A percentile compares a stretch with the other conserved stretches of the same genome.
Evolutionary conservation across 2,113 vertebrate genomes (phyloP).

Genomic region (Channa maculata): DNA sequence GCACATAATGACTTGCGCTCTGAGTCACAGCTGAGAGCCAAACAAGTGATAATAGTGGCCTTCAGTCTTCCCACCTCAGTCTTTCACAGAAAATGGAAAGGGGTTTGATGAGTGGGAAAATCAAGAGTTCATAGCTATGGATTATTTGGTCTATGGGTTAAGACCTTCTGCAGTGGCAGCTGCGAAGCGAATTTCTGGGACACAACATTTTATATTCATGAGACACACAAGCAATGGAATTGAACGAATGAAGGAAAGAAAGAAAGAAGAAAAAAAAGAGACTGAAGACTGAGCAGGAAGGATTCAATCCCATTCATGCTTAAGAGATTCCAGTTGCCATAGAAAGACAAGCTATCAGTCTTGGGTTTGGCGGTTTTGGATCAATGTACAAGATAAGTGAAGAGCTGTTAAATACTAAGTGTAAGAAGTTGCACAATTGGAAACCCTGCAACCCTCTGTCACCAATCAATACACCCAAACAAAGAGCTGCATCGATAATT

Average conservation of each 20-base stretch:
- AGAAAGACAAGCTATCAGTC: slow-evolving; percentile 36
- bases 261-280: slow-evolving; percentile 5
- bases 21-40: slow-evolving; percentile 52
- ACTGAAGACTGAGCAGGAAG: neutral
- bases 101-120: slow-evolving; percentile 33
- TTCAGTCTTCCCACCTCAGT: slow-evolving; percentile 44
- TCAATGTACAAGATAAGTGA: slow-evolving; percentile 52
- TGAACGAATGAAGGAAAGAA: slow-evolving; percentile 15
- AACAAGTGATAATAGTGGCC: slow-evolving; percentile 49
- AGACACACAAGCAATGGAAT: slow-evolving; percentile 38
- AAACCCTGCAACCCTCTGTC: no score
- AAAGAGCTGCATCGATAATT: slow-evolving; percentile 20
- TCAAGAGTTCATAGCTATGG: slow-evolving; percentile 46
- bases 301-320: slow-evolving; percentile 32
- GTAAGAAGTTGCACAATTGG: neutral
- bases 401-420: slow-evolving; percentile 19
- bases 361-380: slow-evolving; percentile 1
- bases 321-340: slow-evolving; percentile 45
- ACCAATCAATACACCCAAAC: slow-evolving; percentile 13
- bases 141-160: slow-evolving; percentile 60
- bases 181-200: slow-evolving; percentile 54
- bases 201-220: slow-evolving; percentile 63
- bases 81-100: slow-evolving; percentile 15
- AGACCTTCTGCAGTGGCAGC: slow-evolving; percentile 54
- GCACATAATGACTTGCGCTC: slow-evolving; percentile 50